Percentiles rank a stretch among this genome's conserved stretches.
phyloP scores from a whole-genome alignment of 2,797 vertebrate genomes.

The Lateolabrax maculatus region DNA sequence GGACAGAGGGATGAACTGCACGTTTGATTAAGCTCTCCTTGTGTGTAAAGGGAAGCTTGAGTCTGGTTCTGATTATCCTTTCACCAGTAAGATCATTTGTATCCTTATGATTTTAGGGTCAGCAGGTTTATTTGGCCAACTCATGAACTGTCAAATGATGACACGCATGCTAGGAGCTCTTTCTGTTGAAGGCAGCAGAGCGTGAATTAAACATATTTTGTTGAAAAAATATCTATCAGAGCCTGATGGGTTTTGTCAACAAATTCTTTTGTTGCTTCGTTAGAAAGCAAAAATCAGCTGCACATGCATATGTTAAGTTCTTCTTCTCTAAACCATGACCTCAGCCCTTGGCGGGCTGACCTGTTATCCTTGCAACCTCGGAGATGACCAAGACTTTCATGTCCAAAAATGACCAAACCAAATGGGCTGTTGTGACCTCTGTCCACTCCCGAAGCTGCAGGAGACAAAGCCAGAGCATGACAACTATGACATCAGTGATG shows the following conservation, averaged over 20 bases:
- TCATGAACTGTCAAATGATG: constrained; percentile 36
- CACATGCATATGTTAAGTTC: constrained; percentile 13
- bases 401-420: constrained; percentile 21
- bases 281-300: constrained; percentile 39
- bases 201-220: constrained; percentile 36
- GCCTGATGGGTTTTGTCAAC: constrained; percentile 43
- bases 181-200: constrained; percentile 35
- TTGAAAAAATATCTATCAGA: constrained; percentile 42
- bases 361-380: constrained; percentile 48
- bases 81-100: constrained; percentile 36
- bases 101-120: constrained; percentile 45
- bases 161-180: constrained; percentile 9
- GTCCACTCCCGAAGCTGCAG: constrained; percentile 32
- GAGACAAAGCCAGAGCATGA: constrained; percentile 25
- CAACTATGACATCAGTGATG: constrained; percentile 37
- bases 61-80: constrained; percentile 54
- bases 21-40: neutral
- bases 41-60: constrained; percentile 11
- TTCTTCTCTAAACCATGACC: constrained; percentile 36
- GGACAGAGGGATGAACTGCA: constrained; percentile 51
- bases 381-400: constrained; percentile 32
- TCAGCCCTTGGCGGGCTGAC: constrained; percentile 41
- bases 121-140: constrained; percentile 48
- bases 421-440: constrained; percentile 4
- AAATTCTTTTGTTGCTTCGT: constrained; percentile 20